phyloP scores from a whole-genome alignment of 2,113 vertebrate species.

The Lipotes vexillifer region DNA sequence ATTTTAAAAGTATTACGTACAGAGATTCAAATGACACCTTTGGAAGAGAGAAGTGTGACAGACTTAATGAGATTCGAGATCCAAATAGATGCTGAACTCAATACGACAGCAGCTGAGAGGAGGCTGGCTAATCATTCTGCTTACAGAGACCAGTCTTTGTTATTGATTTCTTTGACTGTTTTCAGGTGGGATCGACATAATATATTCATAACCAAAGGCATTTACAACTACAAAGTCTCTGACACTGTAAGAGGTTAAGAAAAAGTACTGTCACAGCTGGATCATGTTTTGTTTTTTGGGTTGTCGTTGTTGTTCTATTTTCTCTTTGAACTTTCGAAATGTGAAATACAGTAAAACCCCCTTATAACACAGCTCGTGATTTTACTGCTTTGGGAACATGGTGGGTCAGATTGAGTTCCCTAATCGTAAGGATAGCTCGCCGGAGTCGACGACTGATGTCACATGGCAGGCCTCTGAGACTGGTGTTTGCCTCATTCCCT shows the following conservation, averaged over 20 bases:
- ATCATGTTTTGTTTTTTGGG: conserved; percentile 53
- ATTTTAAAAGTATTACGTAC: conserved; percentile 73
- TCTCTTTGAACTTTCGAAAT: conserved; percentile 77
- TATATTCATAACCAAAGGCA: conserved; percentile 73
- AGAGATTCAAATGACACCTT: conserved; percentile 67
- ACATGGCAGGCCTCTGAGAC: neutral
- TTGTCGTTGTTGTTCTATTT: conserved; percentile 48
- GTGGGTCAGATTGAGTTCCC: conserved; percentile 3
- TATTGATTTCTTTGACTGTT: conserved; percentile 53
- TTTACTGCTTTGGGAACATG: conserved; percentile 18
- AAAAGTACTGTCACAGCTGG: conserved; percentile 78
- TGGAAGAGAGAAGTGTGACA: conserved; percentile 65
- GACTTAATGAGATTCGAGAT: conserved; percentile 56
- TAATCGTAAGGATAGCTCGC: neutral
- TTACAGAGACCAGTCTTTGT: conserved; percentile 70
- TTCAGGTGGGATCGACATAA: conserved; percentile 58
- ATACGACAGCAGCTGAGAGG: conserved; percentile 54
- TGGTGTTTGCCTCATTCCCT: conserved; percentile 6
- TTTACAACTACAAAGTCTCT: conserved; percentile 77
- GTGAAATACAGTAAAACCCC: conserved; percentile 76
- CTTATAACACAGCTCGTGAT: conserved; percentile 68
- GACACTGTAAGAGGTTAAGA: conserved; percentile 73
- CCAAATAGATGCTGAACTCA: conserved; percentile 72
- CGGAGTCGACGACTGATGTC: neutral
- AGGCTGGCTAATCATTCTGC: conserved; percentile 55